A percentile compares a stretch with the other conserved stretches of the same genome.
Evolutionary conservation across 2,888 invertebrate genomes (phyloP).

Genomic region (Parthenolecanium corni): DNA sequence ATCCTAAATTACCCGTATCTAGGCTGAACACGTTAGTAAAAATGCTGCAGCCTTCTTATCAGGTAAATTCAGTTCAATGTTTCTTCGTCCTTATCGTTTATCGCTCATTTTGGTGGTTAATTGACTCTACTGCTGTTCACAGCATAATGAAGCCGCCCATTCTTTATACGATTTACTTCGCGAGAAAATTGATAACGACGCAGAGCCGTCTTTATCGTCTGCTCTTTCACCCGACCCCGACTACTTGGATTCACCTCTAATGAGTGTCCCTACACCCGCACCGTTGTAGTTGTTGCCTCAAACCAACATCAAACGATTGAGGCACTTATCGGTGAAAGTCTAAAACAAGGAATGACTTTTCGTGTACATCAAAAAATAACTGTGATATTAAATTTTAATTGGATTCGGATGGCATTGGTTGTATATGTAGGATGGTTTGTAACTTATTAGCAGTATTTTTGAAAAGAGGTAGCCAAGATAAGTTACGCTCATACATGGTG

Average conservation of each 20-base stretch:
- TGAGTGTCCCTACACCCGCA: constrained; percentile 72
- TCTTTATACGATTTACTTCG: constrained; percentile 62
- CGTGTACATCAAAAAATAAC: too few relatives aligned
- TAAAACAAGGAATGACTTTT: too few relatives aligned
- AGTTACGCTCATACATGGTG: too few relatives aligned
- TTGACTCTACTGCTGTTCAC: constrained; percentile 34
- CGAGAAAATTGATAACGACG: constrained; percentile 63
- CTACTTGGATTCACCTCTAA: constrained; percentile 68
- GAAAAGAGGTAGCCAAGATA: too few relatives aligned
- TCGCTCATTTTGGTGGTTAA: not conserved
- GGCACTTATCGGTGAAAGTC: too few relatives aligned
- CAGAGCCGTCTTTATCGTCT: constrained; percentile 45
- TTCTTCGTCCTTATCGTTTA: not conserved
- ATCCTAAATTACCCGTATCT: constrained; percentile 67
- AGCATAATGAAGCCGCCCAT: constrained; percentile 77
- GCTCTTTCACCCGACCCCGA: constrained; percentile 45
- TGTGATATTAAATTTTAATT: too few relatives aligned
- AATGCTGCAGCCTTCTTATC: constrained; percentile 52
- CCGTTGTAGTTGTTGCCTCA: constrained; percentile 42
- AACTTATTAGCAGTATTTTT: too few relatives aligned
- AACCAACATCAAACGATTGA: too few relatives aligned
- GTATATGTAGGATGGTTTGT: too few relatives aligned
- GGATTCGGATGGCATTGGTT: too few relatives aligned
- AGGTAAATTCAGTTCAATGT: constrained; percentile 40
- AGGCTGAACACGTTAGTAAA: constrained; percentile 71